Conservation (phyloP, 2,113 vertebrate genomes). For the Micromys minutus region DNA sequence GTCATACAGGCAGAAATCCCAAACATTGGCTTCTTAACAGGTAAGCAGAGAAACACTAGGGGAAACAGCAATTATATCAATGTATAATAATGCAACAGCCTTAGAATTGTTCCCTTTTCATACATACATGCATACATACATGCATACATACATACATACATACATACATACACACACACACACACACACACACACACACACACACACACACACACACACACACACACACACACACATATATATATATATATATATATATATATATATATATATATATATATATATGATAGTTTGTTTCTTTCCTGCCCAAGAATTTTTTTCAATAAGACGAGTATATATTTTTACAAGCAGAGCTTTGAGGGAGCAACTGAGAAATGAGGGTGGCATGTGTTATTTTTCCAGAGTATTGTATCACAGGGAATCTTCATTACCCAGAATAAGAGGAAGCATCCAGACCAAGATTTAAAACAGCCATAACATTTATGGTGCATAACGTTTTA, state of each 20-base stretch:
- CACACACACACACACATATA: too few species aligned
- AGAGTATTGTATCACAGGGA: background rate
- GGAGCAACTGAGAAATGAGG: background rate
- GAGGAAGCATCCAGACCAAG: constrained; percentile 40
- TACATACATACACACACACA: too few species aligned
- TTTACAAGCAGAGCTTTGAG: background rate
- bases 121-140: too few species aligned
- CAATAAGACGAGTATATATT: background rate
- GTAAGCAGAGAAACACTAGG: constrained; percentile 58
- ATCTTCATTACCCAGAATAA: background rate
- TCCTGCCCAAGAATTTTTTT: constrained; percentile 18
- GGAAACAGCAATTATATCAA: constrained; percentile 56
- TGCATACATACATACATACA: too few species aligned
- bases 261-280: too few species aligned
- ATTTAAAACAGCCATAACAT: constrained; percentile 46
- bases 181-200: too few species aligned
- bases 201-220: too few species aligned
- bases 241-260: too few species aligned
- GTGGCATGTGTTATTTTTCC: constrained; percentile 29
- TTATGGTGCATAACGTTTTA: constrained; percentile 39
- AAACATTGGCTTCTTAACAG: constrained; percentile 57
- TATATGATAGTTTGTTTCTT: too few species aligned
- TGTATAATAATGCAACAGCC: constrained; percentile 8
- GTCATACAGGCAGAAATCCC: constrained; percentile 59
- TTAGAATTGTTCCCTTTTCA: constrained; percentile 9